Conservation (phyloP, 2,113 vertebrate genomes). For the Oreocharis arfaki region DNA sequence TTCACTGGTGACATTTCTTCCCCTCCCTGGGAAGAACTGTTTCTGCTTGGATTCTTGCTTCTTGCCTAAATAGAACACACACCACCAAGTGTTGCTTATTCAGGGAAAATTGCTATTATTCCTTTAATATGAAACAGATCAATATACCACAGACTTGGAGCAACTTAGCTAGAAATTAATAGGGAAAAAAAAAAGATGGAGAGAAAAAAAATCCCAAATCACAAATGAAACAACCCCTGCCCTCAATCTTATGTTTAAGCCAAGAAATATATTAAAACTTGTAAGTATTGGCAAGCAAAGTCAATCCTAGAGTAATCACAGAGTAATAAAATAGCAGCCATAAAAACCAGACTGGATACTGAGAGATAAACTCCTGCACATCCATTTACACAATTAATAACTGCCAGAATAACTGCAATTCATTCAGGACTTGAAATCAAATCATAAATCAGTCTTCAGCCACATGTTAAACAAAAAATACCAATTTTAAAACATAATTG, state of each 20-base stretch:
- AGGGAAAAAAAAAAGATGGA: background rate
- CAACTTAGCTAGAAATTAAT: background rate
- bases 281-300: constrained; percentile 10
- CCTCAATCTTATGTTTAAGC: background rate
- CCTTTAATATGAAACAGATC: background rate
- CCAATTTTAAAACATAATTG: background rate
- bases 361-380: background rate
- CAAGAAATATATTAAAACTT: constrained; percentile 16
- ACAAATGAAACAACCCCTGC: background rate
- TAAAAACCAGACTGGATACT: background rate
- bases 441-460: background rate
- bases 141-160: background rate
- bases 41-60: background rate
- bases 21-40: background rate
- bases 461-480: background rate
- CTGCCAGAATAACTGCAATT: background rate
- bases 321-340: constrained; percentile 11
- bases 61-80: background rate
- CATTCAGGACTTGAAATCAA: background rate
- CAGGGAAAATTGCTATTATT: background rate
- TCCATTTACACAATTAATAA: background rate
- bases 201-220: background rate
- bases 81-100: background rate
- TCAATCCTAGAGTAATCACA: background rate
- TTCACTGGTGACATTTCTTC: background rate